Conservation (phyloP, 2,797 vertebrate genomes). For the Arnoldichthys spilopterus region DNA sequence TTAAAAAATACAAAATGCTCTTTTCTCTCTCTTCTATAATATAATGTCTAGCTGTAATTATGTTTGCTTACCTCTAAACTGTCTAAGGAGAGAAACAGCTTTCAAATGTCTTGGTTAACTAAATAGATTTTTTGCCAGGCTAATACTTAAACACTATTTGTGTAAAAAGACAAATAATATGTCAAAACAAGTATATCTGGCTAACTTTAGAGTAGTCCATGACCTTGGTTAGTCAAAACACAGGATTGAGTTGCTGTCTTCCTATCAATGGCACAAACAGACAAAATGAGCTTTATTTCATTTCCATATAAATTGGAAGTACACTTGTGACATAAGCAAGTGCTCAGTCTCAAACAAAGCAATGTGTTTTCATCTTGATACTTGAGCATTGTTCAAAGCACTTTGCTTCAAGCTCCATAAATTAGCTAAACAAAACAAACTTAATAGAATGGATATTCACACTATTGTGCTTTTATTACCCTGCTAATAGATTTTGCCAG, state of each 20-base stretch:
- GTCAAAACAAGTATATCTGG: background rate
- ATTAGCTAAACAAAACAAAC: constrained; percentile 78
- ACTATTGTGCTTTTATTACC: constrained; percentile 71
- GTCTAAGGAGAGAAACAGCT: too few relatives aligned
- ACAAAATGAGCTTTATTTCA: constrained; percentile 72
- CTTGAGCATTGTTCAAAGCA: constrained; percentile 56
- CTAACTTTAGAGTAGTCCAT: constrained; percentile 10
- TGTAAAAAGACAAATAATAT: background rate
- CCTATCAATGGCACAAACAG: constrained; percentile 74
- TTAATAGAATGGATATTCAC: constrained; percentile 68
- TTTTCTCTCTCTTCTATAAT: too few relatives aligned
- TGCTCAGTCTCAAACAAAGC: constrained; percentile 75
- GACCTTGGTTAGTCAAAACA: constrained; percentile 46
- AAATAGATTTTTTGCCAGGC: background rate
- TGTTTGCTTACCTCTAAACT: too few relatives aligned
- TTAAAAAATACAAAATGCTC: too few relatives aligned
- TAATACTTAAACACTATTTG: background rate
- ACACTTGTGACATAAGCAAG: constrained; percentile 75
- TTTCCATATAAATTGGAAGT: constrained; percentile 82
- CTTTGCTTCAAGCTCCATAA: constrained; percentile 59
- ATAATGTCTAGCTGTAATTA: too few relatives aligned
- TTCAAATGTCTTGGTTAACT: too few relatives aligned
- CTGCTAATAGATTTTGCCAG: constrained; percentile 75
- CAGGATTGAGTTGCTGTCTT: constrained; percentile 69
- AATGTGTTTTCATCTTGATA: constrained; percentile 76